Evolutionary conservation across 2,797 vertebrate species (phyloP), one percentile per base, ranked within the genome.

Genomic region (Poecilia picta): DNA sequence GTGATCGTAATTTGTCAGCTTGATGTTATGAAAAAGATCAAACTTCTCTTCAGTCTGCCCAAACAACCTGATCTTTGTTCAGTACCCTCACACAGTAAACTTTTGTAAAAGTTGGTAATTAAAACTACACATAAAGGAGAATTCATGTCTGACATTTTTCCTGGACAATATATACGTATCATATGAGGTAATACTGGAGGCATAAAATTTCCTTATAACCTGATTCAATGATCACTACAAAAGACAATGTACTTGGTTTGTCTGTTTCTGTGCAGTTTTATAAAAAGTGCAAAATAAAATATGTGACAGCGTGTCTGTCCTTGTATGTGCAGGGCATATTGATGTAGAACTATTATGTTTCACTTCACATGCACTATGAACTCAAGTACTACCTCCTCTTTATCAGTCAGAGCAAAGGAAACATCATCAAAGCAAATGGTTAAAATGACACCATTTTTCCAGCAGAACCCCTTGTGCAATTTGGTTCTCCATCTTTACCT

Each of bases 361-460:
- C 76, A 46, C 36, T 62, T 82, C 78, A 81, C 72, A 83, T 81
- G 57, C n/a, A 62, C 73, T 77, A 76, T 87, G 28, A 84, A 76
- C 78, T 51, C 62, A 81, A 81, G 64, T 72, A 74, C 43, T 72
- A 74, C 43, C 74, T 71, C 39, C 46, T 82, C 39, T 51, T 86
- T 66, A 84, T 85, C 72, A 45, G 72, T 36, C 20, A 0, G 33
- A 20, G 57, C 8, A 70, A 75, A 41, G 86, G 25, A 78, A 84
- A 84, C 28, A 28, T 13, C 59, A 80, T 88, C 86, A 73, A 33
- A 57, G 77, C 59, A 51, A 73, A 85, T 84, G 78, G 79, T 79
- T 87, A 72, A 91, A 92, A 90, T 93, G 36, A 86, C 84, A 80
- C 77, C 15, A 83, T 90, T 90, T 89, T 91, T 90, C 72, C 59